These are phyloP conservation scores for Lucilia cuprina DNA, from an alignment of 1,140 invertebrate species.

Conservation along the genomic window DNA sequence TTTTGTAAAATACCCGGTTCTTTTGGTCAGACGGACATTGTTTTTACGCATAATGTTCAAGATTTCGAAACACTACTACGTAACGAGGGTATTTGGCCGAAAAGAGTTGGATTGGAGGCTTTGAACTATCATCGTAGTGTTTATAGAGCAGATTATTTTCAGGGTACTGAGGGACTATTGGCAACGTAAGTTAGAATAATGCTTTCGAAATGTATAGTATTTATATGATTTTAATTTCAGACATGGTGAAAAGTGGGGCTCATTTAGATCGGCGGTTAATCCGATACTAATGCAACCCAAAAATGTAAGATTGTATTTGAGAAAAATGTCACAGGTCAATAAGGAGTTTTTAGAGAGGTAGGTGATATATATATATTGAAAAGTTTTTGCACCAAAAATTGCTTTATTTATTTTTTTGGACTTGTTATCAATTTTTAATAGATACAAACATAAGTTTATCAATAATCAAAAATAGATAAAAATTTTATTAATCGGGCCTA, in stretches of 20 bases:
- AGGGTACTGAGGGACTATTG: conserved; percentile 32
- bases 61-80: conserved; percentile 42
- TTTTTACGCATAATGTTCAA: conserved; percentile 37
- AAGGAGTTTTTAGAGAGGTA: conserved; percentile 54
- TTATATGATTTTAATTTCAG: conserved; percentile 35
- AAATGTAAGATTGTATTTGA: conserved; percentile 46
- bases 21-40: conserved; percentile 17
- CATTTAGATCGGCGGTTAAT: conserved; percentile 51
- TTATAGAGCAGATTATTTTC: conserved; percentile 37
- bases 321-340: conserved; percentile 55
- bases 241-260: conserved; percentile 48
- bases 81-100: conserved; percentile 35
- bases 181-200: conserved; percentile 19
- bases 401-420: no score
- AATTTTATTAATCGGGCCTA: no score
- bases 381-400: no score
- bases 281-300: conserved; percentile 57
- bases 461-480: no score
- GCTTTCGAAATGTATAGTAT: neutral
- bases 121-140: conserved; percentile 40
- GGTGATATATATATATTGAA: conserved; percentile 52
- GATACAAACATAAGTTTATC: no score
- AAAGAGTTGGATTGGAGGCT: conserved; percentile 32
- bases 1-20: conserved; percentile 27
- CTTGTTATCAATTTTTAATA: no score